Evolutionary conservation across 1,140 invertebrate species (phyloP), one percentile per base, ranked within the genome.

Genomic region (Lucilia cuprina): DNA sequence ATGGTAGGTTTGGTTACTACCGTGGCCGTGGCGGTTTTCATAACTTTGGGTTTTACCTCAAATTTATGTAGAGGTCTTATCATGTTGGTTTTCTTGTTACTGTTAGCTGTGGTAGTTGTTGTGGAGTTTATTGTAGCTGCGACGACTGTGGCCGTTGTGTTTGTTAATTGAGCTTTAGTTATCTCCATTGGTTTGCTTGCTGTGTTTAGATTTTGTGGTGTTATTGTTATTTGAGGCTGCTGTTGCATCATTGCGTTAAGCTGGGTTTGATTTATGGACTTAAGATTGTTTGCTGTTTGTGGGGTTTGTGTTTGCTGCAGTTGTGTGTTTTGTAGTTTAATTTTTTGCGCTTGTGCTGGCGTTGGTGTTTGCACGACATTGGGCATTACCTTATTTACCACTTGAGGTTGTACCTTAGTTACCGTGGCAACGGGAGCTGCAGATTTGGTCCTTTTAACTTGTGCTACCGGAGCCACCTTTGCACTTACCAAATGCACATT

Each of bases 131-230:
- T 60, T 84, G 85, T 84, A 55, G 41, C 50, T 30, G 78, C 35
- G 3, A 10, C 50, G 17, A 50, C 1, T n/a, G 75, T 70, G 84
- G 82, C 91, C 91, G 85, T 90, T 87, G 74, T 87, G 90, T 34
- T 91, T 91, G 74, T 91, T 91, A 85, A 91, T 91, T 84, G 91
- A 91, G 85, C 91, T 91, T 89, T 82, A 8, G 82, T 50, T 5
- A 82, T 21, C 14, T 41, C 25, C 5, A 47, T 41, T 41, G 25
- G 30, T 55, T 50, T 30, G 25, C 25, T 21, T 13, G 60, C 13
- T 14, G 19, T 30, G 70, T 83, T 35, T 60, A 47, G 25, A 30
- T 30, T 82, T 30, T 82, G 82, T 49, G 82, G 5, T 25, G 80
- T 30, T 21, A 34, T 49, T 34, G 17, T 74, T 25, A 47, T 84